phyloP scores from a whole-genome alignment of 2,113 vertebrate genomes.

The Chaenocephalus aceratus region DNA sequence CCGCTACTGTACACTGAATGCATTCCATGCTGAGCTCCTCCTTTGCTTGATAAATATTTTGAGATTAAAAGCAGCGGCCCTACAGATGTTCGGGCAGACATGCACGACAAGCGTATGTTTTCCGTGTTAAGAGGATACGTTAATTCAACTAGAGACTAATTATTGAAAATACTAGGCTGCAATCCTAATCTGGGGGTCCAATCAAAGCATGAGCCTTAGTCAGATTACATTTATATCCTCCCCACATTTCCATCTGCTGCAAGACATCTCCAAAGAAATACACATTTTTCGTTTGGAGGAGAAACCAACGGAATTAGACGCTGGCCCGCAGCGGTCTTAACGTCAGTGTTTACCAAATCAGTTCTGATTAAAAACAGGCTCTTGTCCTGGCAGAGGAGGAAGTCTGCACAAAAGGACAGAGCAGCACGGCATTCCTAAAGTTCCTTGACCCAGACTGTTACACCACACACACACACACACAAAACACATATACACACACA shows the following conservation, averaged over 20 bases:
- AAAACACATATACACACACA: conserved; percentile 13
- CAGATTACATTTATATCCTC: conserved; percentile 83
- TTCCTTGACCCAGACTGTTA: conserved; percentile 62
- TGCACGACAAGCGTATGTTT: conserved; percentile 76
- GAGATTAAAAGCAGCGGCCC: conserved; percentile 71
- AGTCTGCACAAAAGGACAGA: conserved; percentile 61
- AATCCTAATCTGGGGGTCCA: conserved; percentile 83
- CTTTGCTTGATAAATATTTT: conserved; percentile 70
- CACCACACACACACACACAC: no score
- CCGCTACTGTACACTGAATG: conserved; percentile 32
- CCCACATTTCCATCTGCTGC: conserved; percentile 83
- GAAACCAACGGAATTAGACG: conserved; percentile 77
- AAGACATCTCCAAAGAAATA: conserved; percentile 80
- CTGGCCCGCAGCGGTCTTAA: conserved; percentile 42
- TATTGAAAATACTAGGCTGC: conserved; percentile 80
- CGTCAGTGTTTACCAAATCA: conserved; percentile 72
- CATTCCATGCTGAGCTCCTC: conserved; percentile 30
- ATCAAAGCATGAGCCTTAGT: conserved; percentile 82
- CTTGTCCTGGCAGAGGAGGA: conserved; percentile 58
- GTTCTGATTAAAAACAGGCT: conserved; percentile 64
- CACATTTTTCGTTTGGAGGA: conserved; percentile 77
- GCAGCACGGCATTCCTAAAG: conserved; percentile 69
- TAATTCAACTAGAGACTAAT: conserved; percentile 84
- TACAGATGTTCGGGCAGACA: conserved; percentile 75
- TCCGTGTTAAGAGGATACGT: conserved; percentile 80